Percentiles rank a stretch among this genome's conserved stretches.
phyloP scores from a whole-genome alignment of 2,797 vertebrate species.

The Aulostomus chinensis region DNA sequence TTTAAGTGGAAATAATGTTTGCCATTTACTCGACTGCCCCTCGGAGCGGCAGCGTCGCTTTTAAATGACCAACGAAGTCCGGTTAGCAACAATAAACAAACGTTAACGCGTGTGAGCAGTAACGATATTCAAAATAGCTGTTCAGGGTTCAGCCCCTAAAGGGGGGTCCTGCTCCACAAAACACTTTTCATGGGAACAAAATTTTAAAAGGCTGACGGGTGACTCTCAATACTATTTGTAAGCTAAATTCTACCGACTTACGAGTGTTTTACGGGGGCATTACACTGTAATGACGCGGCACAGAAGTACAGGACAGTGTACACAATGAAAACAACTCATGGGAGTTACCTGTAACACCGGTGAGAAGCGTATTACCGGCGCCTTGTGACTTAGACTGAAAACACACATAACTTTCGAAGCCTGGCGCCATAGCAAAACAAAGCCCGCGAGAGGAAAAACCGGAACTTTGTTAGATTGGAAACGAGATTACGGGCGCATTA shows the following conservation, averaged over 20 bases:
- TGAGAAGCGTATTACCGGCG: background rate
- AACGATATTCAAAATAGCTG: too few species aligned
- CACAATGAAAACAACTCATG: background rate
- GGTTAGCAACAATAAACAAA: background rate
- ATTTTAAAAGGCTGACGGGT: conserved; percentile 23
- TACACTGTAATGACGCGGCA: background rate
- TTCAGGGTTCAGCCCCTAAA: background rate
- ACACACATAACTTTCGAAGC: conserved; percentile 59
- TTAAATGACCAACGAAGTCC: conserved; percentile 18
- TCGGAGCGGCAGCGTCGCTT: background rate
- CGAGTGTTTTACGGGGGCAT: background rate
- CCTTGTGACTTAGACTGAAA: conserved; percentile 1
- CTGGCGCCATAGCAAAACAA: conserved; percentile 81
- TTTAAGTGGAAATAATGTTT: background rate
- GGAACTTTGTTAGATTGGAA: too few species aligned
- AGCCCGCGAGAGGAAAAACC: conserved; percentile 75
- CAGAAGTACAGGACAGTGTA: background rate
- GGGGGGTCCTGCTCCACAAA: accelerated
- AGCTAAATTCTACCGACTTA: too few species aligned
- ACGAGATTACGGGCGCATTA: background rate
- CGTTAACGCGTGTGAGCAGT: too few species aligned
- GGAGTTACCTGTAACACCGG: conserved; percentile 39
- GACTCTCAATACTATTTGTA: background rate
- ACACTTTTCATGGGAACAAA: too few species aligned
- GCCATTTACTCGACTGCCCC: background rate